Conservation (phyloP, 2,888 invertebrate species). For the Steromphala cineraria region DNA sequence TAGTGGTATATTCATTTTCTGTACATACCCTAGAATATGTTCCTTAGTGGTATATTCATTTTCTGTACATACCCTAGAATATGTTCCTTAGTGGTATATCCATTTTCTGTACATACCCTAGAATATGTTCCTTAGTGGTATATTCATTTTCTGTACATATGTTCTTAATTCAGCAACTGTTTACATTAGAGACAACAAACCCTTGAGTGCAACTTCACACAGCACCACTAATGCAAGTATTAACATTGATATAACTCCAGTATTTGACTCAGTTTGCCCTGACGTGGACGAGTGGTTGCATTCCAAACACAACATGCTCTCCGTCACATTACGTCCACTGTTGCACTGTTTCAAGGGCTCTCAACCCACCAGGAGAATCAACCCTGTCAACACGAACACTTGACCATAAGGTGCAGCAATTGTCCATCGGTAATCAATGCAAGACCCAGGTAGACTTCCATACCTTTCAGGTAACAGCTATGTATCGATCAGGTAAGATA, state of each 20-base stretch:
- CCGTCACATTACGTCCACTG: neutral
- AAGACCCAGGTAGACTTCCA: neutral
- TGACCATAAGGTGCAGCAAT: neutral
- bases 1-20: too few species aligned
- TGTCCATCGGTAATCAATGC: neutral
- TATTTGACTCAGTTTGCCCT: neutral
- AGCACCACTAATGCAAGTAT: neutral
- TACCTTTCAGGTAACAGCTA: too few species aligned
- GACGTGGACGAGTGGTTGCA: neutral
- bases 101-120: too few species aligned
- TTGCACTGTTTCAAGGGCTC: neutral
- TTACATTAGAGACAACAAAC: too few species aligned
- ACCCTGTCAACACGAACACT: slow-evolving; percentile 1
- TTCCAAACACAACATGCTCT: neutral
- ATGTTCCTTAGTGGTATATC: too few species aligned
- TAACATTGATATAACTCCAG: neutral
- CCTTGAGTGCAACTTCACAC: too few species aligned
- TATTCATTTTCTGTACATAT: too few species aligned
- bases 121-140: too few species aligned
- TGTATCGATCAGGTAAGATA: neutral
- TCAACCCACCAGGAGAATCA: neutral
- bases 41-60: too few species aligned
- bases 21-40: too few species aligned
- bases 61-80: too few species aligned
- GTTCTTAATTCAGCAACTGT: too few species aligned